Conservation (phyloP, 92 coral and sea anemone genomes). For the Anthopleura xanthogrammica region DNA sequence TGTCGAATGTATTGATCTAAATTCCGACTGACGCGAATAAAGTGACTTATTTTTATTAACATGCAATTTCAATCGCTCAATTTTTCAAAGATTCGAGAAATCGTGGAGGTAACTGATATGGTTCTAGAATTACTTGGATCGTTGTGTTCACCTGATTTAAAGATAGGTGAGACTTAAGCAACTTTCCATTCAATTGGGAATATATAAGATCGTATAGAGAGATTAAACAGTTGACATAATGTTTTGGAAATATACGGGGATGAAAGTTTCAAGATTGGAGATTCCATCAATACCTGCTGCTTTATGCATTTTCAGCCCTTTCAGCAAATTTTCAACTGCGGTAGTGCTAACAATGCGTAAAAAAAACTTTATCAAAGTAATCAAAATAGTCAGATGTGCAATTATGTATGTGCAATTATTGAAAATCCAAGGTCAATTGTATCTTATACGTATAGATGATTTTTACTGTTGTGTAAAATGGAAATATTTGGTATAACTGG, state of each 20-base stretch:
- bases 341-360: too few relatives aligned
- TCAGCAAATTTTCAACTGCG: conserved; percentile 19
- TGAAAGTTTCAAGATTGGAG: conserved; percentile 14
- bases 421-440: too few relatives aligned
- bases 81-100: conserved; percentile 28
- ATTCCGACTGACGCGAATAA: conserved; percentile 30
- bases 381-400: too few relatives aligned
- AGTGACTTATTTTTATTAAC: conserved; percentile 19
- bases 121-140: conserved; percentile 22
- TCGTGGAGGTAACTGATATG: conserved; percentile 19
- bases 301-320: conserved; percentile 5
- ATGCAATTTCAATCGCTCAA: conserved; percentile 7
- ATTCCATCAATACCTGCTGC: conserved; percentile 30
- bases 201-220: too few relatives aligned
- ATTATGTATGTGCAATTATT: too few relatives aligned
- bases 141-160: conserved; percentile 28
- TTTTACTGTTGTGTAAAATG: neutral
- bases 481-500: too few relatives aligned
- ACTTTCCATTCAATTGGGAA: conserved; percentile 5
- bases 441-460: too few relatives aligned
- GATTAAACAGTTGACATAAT: neutral
- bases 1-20: conserved; percentile 14
- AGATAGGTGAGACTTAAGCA: conserved; percentile 29
- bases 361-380: too few relatives aligned
- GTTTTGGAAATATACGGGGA: neutral